Conservation (phyloP, 2,888 invertebrate genomes). For the Meliscaeva auricollis region DNA sequence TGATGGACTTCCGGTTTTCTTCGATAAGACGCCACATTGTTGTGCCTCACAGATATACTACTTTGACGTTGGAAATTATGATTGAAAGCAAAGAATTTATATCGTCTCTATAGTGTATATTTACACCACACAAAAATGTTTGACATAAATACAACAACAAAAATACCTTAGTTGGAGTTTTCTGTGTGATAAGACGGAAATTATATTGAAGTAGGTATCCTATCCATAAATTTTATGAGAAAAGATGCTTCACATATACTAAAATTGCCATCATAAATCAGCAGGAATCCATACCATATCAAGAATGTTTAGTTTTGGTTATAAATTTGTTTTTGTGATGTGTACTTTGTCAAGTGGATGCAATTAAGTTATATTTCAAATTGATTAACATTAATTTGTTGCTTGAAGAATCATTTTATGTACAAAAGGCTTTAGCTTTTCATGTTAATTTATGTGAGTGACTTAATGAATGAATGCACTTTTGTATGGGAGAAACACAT, state of each 20-base stretch:
- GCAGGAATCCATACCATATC: no score
- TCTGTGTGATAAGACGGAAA: background rate
- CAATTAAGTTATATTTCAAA: no score
- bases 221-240: conserved; percentile 5
- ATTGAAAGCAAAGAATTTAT: conserved; percentile 2
- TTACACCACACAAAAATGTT: background rate
- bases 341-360: no score
- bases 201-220: background rate
- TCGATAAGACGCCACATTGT: conserved; percentile 4
- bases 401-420: no score
- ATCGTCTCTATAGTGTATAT: background rate
- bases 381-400: no score
- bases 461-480: no score
- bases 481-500: no score
- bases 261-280: conserved; percentile 7
- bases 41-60: no score
- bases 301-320: background rate
- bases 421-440: no score
- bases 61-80: background rate
- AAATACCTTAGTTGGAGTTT: background rate
- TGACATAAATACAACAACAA: background rate
- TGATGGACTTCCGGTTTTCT: conserved; percentile 7
- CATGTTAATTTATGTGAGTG: no score
- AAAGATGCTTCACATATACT: background rate
- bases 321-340: no score